A percentile compares a stretch with the other conserved stretches of the same genome.
These are phyloP conservation scores for Dolichotis patagonum DNA, from an alignment of 2,113 vertebrate species.

Conservation along the genomic window DNA sequence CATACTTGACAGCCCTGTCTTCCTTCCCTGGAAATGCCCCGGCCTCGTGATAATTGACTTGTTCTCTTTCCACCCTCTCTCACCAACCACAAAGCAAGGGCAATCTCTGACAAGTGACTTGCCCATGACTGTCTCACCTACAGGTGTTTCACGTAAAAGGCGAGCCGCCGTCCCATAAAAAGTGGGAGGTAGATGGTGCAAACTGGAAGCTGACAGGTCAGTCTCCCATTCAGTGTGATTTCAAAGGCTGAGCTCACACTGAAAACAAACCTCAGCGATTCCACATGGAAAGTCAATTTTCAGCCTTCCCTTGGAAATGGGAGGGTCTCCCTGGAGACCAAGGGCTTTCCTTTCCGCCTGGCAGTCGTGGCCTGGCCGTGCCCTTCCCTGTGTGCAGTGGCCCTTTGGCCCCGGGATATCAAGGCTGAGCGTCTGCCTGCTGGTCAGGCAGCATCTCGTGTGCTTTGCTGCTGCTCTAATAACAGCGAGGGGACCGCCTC, in stretches of 20 bases:
- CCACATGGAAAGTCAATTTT: neutral
- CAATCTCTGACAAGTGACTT: neutral
- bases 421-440: neutral
- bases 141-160: conserved; percentile 54
- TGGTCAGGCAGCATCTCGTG: neutral
- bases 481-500: neutral
- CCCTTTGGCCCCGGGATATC: neutral
- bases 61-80: conserved; percentile 11
- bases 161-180: neutral
- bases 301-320: neutral
- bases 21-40: neutral
- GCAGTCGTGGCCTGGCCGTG: neutral
- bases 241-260: neutral
- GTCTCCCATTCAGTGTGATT: neutral
- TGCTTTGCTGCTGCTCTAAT: neutral
- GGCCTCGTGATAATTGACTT: neutral
- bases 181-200: conserved; percentile 35
- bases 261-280: neutral
- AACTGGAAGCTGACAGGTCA: neutral
- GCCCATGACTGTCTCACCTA: neutral
- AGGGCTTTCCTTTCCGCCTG: neutral
- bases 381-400: fast-evolving
- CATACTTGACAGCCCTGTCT: conserved; percentile 26
- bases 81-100: conserved; percentile 3
- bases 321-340: neutral